Conservation (phyloP, 2,888 invertebrate species). For the Doris montereyensis region DNA sequence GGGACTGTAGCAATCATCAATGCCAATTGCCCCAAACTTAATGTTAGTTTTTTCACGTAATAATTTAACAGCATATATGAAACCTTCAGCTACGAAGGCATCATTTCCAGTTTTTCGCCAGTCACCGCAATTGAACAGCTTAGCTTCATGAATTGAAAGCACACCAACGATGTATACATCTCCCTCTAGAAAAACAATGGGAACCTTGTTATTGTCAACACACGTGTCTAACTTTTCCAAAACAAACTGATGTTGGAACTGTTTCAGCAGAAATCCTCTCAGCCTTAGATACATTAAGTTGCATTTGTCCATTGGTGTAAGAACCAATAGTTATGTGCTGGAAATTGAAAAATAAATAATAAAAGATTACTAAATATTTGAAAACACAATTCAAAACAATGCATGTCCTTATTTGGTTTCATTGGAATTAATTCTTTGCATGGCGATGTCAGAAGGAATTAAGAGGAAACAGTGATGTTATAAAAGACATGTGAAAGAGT, state of each 20-base stretch:
- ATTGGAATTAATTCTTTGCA: too few species aligned
- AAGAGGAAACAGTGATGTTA: too few species aligned
- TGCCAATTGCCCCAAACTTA: constrained; percentile 60
- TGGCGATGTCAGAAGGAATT: too few species aligned
- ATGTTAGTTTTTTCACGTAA: constrained; percentile 48
- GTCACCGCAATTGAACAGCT: constrained; percentile 52
- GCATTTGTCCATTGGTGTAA: too few species aligned
- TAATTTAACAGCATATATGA: constrained; percentile 53
- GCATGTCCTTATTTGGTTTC: too few species aligned
- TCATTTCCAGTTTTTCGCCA: constrained; percentile 56
- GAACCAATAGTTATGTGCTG: background rate
- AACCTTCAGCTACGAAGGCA: constrained; percentile 58
- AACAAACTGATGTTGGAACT: too few species aligned
- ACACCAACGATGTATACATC: constrained; percentile 59
- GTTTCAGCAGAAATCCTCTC: too few species aligned
- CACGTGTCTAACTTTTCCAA: constrained; percentile 55
- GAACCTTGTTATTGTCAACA: constrained; percentile 45
- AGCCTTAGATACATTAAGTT: too few species aligned
- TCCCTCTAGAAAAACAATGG: constrained; percentile 52
- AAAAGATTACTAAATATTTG: background rate
- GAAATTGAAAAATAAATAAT: background rate
- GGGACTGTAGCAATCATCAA: constrained; percentile 66
- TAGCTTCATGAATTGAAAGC: constrained; percentile 57
- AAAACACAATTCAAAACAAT: too few species aligned
- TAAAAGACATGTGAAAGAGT: too few species aligned